Percentiles rank a stretch among this genome's conserved stretches.
Evolutionary conservation across 2,888 invertebrate genomes (phyloP).

Genomic region (Yponomeuta sedellus): DNA sequence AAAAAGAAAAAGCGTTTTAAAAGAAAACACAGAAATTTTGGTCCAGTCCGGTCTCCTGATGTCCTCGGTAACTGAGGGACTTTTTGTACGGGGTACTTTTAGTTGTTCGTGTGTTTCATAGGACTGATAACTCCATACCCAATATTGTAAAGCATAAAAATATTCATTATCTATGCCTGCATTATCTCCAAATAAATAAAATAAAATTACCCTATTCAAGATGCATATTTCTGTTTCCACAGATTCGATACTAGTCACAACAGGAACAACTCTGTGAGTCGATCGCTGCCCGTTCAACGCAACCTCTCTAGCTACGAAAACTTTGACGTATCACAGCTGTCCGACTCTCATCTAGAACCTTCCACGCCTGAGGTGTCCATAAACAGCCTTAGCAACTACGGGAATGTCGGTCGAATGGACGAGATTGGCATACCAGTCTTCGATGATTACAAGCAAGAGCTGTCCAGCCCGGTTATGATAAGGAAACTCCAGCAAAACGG

Average conservation of each 20-base stretch:
- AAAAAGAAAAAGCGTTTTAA: too few species aligned
- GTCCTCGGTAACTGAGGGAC: too few species aligned
- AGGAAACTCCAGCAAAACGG: slow-evolving; percentile 47
- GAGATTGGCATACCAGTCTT: slow-evolving; percentile 67
- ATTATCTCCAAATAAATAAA: not conserved
- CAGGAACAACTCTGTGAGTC: slow-evolving; percentile 42
- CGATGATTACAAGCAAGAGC: slow-evolving; percentile 47
- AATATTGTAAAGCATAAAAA: too few species aligned
- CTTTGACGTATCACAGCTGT: slow-evolving; percentile 49
- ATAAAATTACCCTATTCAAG: not conserved
- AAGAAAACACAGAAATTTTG: too few species aligned
- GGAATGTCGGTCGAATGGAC: slow-evolving; percentile 62
- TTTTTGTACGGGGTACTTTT: too few species aligned
- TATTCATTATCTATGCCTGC: too few species aligned
- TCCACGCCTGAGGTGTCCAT: slow-evolving; percentile 54
- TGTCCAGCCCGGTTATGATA: slow-evolving; percentile 65
- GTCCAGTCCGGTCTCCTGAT: too few species aligned
- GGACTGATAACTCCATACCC: too few species aligned
- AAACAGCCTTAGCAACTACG: slow-evolving; percentile 42
- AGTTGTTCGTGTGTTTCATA: too few species aligned
- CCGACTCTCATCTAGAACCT: slow-evolving; percentile 42
- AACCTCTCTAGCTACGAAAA: slow-evolving; percentile 75
- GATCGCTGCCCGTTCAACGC: slow-evolving; percentile 52
- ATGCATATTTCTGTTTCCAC: slow-evolving; percentile 26
- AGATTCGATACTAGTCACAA: slow-evolving; percentile 71